phyloP scores from a whole-genome alignment of 1,140 invertebrate genomes.

The Drosophila yakuba region DNA sequence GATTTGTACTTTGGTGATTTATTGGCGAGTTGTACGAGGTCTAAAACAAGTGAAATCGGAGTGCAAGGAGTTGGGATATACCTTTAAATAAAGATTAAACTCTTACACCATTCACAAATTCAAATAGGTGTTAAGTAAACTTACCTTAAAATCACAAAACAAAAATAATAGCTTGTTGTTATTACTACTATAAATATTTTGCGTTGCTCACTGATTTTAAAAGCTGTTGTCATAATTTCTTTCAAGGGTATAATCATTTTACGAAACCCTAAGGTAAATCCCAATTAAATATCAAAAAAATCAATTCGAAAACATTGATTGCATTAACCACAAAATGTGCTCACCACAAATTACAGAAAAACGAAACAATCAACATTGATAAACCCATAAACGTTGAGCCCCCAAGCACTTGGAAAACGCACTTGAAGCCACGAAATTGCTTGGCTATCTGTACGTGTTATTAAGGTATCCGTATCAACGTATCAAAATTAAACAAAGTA shows the following conservation, averaged over 20 bases:
- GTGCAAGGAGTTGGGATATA: not conserved
- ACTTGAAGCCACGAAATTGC: constrained; percentile 21
- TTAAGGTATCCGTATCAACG: constrained; percentile 26
- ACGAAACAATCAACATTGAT: constrained; percentile 57
- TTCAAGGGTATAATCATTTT: constrained; percentile 14
- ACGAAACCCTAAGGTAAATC: not conserved
- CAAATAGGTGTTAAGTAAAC: no score
- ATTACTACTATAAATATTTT: not conserved
- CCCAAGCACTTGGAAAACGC: constrained; percentile 12
- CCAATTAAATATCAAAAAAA: constrained; percentile 5
- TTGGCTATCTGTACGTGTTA: constrained; percentile 23
- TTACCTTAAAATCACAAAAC: not conserved
- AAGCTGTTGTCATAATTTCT: not conserved
- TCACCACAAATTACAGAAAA: constrained; percentile 25
- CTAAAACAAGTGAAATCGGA: not conserved
- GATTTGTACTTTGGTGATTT: not conserved
- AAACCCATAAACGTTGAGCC: constrained; percentile 38
- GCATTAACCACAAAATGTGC: constrained; percentile 34
- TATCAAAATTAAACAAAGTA: constrained; percentile 30
- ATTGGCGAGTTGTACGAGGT: not conserved
- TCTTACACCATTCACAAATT: no score
- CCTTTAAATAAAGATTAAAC: no score
- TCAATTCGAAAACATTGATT: constrained; percentile 16
- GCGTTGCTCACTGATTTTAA: constrained; percentile 1
- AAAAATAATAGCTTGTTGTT: not conserved